Percentiles rank a stretch among this genome's conserved stretches.
Conservation (phyloP, 2,888 invertebrate species). For the Anorthoa munda region DNA sequence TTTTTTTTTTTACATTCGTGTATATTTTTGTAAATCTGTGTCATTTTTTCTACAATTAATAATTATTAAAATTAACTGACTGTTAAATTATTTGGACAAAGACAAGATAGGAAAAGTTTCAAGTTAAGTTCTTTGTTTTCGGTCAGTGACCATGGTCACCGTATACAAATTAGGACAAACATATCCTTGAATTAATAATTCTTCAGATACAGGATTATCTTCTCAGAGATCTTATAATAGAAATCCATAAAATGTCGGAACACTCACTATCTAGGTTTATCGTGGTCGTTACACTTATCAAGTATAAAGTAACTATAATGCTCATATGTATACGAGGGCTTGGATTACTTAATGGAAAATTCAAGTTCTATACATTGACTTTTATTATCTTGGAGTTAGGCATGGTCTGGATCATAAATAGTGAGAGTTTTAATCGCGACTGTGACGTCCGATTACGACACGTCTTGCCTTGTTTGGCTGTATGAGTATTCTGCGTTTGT, state of each 20-base stretch:
- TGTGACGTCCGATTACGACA: neutral
- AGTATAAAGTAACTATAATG: constrained; percentile 46
- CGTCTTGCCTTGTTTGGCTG: constrained; percentile 1
- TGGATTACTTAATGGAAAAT: constrained; percentile 47
- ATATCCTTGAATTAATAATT: neutral
- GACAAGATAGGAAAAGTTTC: neutral
- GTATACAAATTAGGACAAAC: constrained; percentile 4
- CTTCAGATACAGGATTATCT: constrained; percentile 33
- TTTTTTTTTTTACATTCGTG: neutral
- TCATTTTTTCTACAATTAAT: no score
- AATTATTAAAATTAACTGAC: no score
- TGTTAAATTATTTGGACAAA: neutral
- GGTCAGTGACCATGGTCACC: neutral
- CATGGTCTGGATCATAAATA: neutral
- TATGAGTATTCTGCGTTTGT: neutral
- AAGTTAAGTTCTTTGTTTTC: neutral
- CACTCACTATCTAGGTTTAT: constrained; percentile 36
- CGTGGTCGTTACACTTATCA: constrained; percentile 42
- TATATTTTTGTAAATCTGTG: neutral
- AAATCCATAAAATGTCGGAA: constrained; percentile 50
- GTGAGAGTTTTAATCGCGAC: neutral
- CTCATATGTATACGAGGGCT: constrained; percentile 52
- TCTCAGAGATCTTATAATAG: constrained; percentile 43
- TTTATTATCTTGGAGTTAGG: constrained; percentile 30
- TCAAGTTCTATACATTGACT: constrained; percentile 24